These are phyloP conservation scores for Diarsia brunnea DNA, from an alignment of 2,888 invertebrate genomes.

Conservation along the genomic window DNA sequence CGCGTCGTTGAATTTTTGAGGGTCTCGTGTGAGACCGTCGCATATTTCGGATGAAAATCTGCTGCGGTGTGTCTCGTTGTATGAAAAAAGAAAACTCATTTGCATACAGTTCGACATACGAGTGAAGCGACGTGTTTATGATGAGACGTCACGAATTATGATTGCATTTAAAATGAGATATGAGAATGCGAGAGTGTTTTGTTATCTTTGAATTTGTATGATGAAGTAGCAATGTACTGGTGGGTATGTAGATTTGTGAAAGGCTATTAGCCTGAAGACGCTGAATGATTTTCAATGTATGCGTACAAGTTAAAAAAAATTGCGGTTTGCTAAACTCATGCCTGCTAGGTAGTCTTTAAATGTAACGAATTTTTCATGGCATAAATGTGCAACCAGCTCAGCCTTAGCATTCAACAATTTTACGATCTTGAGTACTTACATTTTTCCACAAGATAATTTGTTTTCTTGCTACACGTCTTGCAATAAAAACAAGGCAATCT, in stretches of 20 bases:
- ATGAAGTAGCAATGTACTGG: constrained; percentile 5
- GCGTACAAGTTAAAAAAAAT: not conserved
- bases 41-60: constrained; percentile 84
- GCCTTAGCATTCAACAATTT: not conserved
- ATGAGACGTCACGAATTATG: constrained; percentile 49
- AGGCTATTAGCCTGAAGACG: constrained; percentile 15
- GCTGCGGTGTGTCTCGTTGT: constrained; percentile 78
- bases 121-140: constrained; percentile 57
- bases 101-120: constrained; percentile 67
- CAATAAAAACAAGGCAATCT: not conserved
- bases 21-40: constrained; percentile 80
- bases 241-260: constrained; percentile 2
- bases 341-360: not conserved
- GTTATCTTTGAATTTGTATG: constrained; percentile 32
- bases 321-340: not conserved
- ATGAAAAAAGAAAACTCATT: constrained; percentile 80
- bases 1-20: constrained; percentile 87
- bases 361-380: not conserved
- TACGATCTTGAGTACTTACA: not conserved
- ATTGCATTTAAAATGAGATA: constrained; percentile 50
- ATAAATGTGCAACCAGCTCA: not conserved
- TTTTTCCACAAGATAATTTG: not conserved
- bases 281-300: not conserved
- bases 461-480: not conserved
- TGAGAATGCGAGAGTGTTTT: constrained; percentile 29